Evolutionary conservation across 1,140 invertebrate species (phyloP), one percentile per base, ranked within the genome.

Genomic region (Pseudomyrmex dendroicus): DNA sequence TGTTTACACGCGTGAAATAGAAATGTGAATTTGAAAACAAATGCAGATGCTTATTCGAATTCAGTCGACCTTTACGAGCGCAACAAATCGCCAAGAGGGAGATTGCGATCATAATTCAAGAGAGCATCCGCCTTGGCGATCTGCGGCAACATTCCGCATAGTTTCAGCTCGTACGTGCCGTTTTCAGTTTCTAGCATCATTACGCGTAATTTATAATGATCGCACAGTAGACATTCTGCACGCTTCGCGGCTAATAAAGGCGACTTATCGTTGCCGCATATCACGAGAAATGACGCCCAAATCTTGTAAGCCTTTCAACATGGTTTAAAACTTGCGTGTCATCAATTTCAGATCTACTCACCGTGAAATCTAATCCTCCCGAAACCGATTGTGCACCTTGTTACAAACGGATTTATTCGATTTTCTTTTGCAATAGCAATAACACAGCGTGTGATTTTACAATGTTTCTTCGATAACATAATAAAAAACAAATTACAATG

Each of bases 191-290:
- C 15, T 78, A 70, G 44, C 10, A 57, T 44, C 35, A 59, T 78
- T 78, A 57, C 20, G 20, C 10, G 20, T 78, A 78, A 78, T 70
- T 70, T 78, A 78, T 70, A 78, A 78, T 35, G 52, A 68, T 70
- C 59, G 63, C 35, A 64, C 13, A 56, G 13, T n/a, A 35, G 50
- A 10, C 35, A 57, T 12, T 5, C 22, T 8, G 44, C 50, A 67
- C n/a, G 25, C 35, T 48, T 78, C 54, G 44, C 20, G 15, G 20
- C 15, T 22, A 17, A 78, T 68, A 44, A 10, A 70, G 48, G 52
- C 46, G 57, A 57, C 12, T 68, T 78, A 77, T 77, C 44, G 20
- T 9, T 46, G 4, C 17, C 46, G 54, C 54, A 25, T 48, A 17
- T 48, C 13, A 78, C 22, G 50, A 48, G 13, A 54, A 56, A 50